Evolutionary conservation across 2,797 vertebrate genomes (phyloP).

Genomic region (Cryptoblepharus egeriae): DNA sequence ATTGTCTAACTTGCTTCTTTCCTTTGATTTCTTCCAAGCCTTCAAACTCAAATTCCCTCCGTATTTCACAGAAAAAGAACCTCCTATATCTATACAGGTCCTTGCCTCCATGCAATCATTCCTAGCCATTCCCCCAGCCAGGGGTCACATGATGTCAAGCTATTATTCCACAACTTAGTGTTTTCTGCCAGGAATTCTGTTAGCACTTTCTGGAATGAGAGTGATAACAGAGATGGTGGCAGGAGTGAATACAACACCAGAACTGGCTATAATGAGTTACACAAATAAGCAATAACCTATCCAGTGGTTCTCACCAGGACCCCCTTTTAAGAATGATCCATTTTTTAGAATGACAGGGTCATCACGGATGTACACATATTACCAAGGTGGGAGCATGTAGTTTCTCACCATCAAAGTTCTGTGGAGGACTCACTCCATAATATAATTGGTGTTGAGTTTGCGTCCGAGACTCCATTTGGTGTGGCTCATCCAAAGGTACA

Average conservation of each 20-base stretch:
- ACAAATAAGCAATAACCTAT: background rate
- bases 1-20: background rate
- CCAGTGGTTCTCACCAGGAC: no score
- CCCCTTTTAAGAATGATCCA: no score
- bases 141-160: background rate
- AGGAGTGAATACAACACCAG: background rate
- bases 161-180: background rate
- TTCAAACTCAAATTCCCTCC: background rate
- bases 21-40: background rate
- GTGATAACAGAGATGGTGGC: background rate
- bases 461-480: constrained; percentile 21
- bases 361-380: background rate
- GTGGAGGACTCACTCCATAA: constrained; percentile 14
- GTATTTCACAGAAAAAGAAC: background rate
- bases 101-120: background rate
- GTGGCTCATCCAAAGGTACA: constrained; percentile 80
- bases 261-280: background rate
- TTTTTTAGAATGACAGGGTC: background rate
- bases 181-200: background rate
- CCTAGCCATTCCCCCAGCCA: background rate
- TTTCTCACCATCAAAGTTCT: constrained; percentile 37
- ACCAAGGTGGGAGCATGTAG: background rate
- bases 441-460: constrained; percentile 22
- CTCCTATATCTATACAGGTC: background rate
- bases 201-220: background rate